Percentiles rank a stretch among this genome's conserved stretches.
Conservation (phyloP, 2,888 invertebrate genomes). For the Eupithecia dodoneata region DNA sequence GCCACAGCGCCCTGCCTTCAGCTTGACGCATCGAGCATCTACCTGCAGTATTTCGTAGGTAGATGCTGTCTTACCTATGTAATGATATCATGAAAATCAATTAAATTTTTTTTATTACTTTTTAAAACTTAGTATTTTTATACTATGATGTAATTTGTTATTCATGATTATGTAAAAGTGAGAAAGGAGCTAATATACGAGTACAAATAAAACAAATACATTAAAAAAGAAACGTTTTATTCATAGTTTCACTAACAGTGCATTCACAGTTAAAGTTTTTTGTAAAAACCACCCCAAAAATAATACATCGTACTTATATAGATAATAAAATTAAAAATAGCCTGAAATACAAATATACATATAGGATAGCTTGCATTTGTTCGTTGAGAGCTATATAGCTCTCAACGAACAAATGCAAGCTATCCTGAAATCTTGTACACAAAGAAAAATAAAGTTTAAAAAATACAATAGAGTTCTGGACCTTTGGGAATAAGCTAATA, state of each 20-base stretch:
- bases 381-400: too few relatives aligned
- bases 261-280: constrained; percentile 75
- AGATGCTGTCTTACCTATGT: too few relatives aligned
- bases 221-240: constrained; percentile 80
- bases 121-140: too few relatives aligned
- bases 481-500: too few relatives aligned
- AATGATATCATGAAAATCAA: too few relatives aligned
- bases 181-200: background rate
- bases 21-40: too few relatives aligned
- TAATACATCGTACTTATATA: constrained; percentile 39
- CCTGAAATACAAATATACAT: constrained; percentile 75
- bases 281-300: constrained; percentile 59
- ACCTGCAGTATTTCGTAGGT: too few relatives aligned
- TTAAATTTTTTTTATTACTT: too few relatives aligned
- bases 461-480: too few relatives aligned
- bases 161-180: background rate
- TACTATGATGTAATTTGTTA: too few relatives aligned
- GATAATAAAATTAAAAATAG: constrained; percentile 48
- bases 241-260: constrained; percentile 76
- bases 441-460: background rate
- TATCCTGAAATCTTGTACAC: constrained; percentile 34
- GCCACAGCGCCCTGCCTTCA: too few relatives aligned
- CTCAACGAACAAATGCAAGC: constrained; percentile 23
- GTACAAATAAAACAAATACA: constrained; percentile 53
- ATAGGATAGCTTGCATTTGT: too few relatives aligned